Evolutionary conservation across 1,140 invertebrate genomes (phyloP).

Genomic region (Zaprionus davidi): DNA sequence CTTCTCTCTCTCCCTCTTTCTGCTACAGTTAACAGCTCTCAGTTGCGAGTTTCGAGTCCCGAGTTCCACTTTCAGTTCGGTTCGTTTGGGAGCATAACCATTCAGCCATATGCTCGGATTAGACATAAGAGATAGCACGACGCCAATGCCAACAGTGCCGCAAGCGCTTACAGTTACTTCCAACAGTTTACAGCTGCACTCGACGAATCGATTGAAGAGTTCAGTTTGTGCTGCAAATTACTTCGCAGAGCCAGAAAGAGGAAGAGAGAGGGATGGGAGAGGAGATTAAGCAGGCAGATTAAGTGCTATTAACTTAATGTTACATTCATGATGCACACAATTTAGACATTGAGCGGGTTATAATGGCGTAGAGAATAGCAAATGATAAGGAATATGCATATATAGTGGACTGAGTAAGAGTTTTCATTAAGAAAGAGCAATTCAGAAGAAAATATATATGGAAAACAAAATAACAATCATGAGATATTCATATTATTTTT

Average conservation of each 20-base stretch:
- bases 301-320: constrained; percentile 18
- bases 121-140: constrained; percentile 40
- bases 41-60: constrained; percentile 8
- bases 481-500: too few species aligned
- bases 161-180: constrained; percentile 55
- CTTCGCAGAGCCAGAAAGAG: background rate
- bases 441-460: background rate
- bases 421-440: background rate
- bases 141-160: background rate
- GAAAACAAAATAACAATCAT: too few species aligned
- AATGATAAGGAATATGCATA: constrained; percentile 2
- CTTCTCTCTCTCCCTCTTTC: background rate
- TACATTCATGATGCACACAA: constrained; percentile 17
- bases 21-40: background rate
- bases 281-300: constrained; percentile 5
- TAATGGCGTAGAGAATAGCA: background rate
- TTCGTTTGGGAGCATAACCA: constrained; percentile 50
- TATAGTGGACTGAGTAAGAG: background rate
- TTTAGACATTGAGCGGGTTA: constrained; percentile 6
- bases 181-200: constrained; percentile 51
- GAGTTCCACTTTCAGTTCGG: constrained; percentile 43
- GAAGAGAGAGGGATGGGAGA: background rate
- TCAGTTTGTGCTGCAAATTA: constrained; percentile 31
- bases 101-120: constrained; percentile 76
- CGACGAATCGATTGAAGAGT: constrained; percentile 45